Evolutionary conservation across 2,888 invertebrate genomes (phyloP).

Genomic region (Pherbina coryleti): DNA sequence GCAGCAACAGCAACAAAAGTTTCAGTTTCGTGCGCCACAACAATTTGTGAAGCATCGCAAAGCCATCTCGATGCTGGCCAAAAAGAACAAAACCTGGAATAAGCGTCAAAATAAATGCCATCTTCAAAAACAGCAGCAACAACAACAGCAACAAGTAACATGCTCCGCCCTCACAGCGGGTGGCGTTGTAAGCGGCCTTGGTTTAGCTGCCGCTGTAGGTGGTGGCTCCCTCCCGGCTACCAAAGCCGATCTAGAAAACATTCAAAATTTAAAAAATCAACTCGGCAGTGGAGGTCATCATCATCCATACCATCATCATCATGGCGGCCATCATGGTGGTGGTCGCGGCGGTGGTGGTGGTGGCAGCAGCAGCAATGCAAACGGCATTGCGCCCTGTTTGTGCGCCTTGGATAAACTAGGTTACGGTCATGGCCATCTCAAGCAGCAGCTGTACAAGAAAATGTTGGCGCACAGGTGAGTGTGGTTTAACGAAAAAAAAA

Average conservation of each 20-base stretch:
- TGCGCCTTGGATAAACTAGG: conserved; percentile 56
- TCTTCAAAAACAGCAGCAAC: conserved; percentile 45
- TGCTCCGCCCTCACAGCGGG: conserved; percentile 38
- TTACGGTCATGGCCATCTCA: conserved; percentile 58
- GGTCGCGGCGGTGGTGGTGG: conserved; percentile 30
- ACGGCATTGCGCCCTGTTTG: conserved; percentile 47
- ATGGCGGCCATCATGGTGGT: conserved; percentile 31
- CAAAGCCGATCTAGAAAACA: conserved; percentile 68
- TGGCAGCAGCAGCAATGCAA: conserved; percentile 44
- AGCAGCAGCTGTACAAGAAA: conserved; percentile 64
- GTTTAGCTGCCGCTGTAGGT: conserved; percentile 38
- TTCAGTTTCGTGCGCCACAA: conserved; percentile 67
- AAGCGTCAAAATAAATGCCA: conserved; percentile 63
- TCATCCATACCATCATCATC: conserved; percentile 37
- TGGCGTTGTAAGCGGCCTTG: conserved; percentile 28
- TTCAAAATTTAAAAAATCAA: conserved; percentile 68
- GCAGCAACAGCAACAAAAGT: conserved; percentile 47
- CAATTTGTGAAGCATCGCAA: conserved; percentile 58
- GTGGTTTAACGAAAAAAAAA: too few relatives aligned
- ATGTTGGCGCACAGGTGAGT: conserved; percentile 60
- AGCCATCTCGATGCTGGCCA: conserved; percentile 43
- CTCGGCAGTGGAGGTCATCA: conserved; percentile 48
- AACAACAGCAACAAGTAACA: conserved; percentile 47
- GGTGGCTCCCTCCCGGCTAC: conserved; percentile 45
- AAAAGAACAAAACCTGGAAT: conserved; percentile 65